Percentiles rank a stretch among this genome's conserved stretches.
These are phyloP conservation scores for Capreolus pygargus DNA, from an alignment of 2,113 vertebrate genomes.

Conservation along the genomic window DNA sequence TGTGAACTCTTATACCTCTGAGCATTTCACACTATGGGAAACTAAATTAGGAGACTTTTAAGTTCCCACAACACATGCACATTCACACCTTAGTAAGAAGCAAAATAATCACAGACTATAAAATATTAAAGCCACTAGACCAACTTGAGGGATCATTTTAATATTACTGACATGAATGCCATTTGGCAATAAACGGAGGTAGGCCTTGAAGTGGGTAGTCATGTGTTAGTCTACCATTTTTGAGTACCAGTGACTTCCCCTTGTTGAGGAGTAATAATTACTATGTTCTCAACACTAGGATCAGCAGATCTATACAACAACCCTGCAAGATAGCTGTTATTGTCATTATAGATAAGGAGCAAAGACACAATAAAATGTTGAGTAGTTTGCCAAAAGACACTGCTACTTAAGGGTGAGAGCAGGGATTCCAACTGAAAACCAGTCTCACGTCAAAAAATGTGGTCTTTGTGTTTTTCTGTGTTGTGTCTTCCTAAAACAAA, in stretches of 20 bases:
- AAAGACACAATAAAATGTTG: background rate
- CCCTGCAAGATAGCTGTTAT: background rate
- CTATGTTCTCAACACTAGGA: background rate
- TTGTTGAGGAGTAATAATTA: background rate
- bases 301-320: background rate
- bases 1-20: background rate
- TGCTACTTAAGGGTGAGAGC: background rate
- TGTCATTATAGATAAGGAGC: background rate
- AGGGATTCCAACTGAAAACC: background rate
- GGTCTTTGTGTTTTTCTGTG: background rate
- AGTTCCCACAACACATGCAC: background rate
- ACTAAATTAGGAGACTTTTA: constrained; percentile 10
- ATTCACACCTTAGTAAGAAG: background rate
- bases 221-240: background rate
- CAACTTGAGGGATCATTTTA: constrained; percentile 3
- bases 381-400: background rate
- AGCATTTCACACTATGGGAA: background rate
- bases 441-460: background rate
- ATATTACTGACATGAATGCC: background rate
- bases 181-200: background rate
- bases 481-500: background rate
- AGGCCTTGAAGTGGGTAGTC: background rate
- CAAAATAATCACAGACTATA: background rate
- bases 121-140: background rate
- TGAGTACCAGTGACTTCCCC: background rate